Evolutionary conservation across 37 sponge, comb jelly and placozoan species (phyloP), one percentile per base, ranked within the genome.

Genomic region (Chondrosia reniformis): DNA sequence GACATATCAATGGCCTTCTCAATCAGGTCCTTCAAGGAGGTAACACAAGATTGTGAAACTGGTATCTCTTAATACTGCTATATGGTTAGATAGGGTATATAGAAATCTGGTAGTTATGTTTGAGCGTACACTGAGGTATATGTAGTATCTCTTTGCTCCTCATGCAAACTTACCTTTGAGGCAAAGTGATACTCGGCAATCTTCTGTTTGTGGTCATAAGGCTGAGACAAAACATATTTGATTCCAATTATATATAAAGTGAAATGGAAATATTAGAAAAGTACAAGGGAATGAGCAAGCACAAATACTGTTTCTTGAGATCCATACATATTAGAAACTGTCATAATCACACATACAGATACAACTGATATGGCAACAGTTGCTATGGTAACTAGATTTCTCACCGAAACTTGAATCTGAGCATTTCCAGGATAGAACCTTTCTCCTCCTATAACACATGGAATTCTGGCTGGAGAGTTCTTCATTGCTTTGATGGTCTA

Each of bases 381-480:
- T 49, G 77, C 13, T 13, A 7, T 17, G 58, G 33, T 58, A 27
- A 67, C 19, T 31, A 39, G 41, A 8, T 22, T 12, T 72, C 91
- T 84, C 80, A 97, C 97, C 19, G 84, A 79, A 27, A 90, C 84
- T 84, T 93, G 94, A 9, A 85, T 63, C 46, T 81, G 74, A 19
- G 77, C 63, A 17, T 92, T 74, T 0, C 91, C 99, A 9, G 93
- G 92, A 52, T 65, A 80, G 33, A 89, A 74, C 76, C 90, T 89
- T 64, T 90, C 82, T 3, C 99, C 99, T 33, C 92, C 92, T 36
- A 98, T 79, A 30, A 98, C 89, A 66, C 85, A 83, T 0, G 99
- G 96, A n/a, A 98, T 90, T 45, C 91, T 89, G 42, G 82, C 81
- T 24, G 89, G 82, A 24, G 65, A 31, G 4, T 46, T 63, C 24